phyloP scores from a whole-genome alignment of 2,888 invertebrate species.

The Catocala sponsa region DNA sequence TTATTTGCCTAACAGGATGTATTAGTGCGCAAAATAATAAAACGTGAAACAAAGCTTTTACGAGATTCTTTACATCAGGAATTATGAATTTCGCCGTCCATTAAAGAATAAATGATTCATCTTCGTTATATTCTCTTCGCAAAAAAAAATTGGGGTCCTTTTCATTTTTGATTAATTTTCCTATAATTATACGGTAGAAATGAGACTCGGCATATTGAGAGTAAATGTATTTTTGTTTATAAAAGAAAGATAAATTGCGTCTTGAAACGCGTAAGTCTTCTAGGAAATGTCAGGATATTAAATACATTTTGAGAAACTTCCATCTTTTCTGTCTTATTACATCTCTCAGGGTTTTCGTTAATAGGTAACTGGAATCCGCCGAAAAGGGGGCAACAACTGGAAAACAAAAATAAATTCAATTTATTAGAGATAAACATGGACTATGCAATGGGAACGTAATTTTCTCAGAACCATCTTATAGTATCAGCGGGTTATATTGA shows the following conservation, averaged over 20 bases:
- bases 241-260: slow-evolving; percentile 31
- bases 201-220: slow-evolving; percentile 23
- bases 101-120: slow-evolving; percentile 35
- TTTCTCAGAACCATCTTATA: too few species aligned
- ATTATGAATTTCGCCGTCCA: slow-evolving; percentile 30
- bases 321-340: slow-evolving; percentile 16
- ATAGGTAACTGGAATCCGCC: slow-evolving; percentile 9
- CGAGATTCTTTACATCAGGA: slow-evolving; percentile 18
- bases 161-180: slow-evolving; percentile 46
- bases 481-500: too few species aligned
- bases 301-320: slow-evolving; percentile 15
- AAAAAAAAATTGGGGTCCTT: slow-evolving; percentile 30
- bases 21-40: slow-evolving; percentile 19
- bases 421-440: background rate
- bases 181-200: slow-evolving; percentile 41
- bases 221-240: slow-evolving; percentile 32
- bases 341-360: slow-evolving; percentile 6
- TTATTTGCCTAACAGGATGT: background rate
- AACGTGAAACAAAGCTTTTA: slow-evolving; percentile 2
- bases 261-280: slow-evolving; percentile 14
- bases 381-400: slow-evolving; percentile 20
- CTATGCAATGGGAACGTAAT: too few species aligned
- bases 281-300: slow-evolving; percentile 11
- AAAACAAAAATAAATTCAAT: slow-evolving; percentile 17
- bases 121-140: slow-evolving; percentile 30